Evolutionary conservation across 2,888 invertebrate genomes (phyloP), one percentile per base, ranked within the genome.

Genomic region (Plagodis pulveraria): DNA sequence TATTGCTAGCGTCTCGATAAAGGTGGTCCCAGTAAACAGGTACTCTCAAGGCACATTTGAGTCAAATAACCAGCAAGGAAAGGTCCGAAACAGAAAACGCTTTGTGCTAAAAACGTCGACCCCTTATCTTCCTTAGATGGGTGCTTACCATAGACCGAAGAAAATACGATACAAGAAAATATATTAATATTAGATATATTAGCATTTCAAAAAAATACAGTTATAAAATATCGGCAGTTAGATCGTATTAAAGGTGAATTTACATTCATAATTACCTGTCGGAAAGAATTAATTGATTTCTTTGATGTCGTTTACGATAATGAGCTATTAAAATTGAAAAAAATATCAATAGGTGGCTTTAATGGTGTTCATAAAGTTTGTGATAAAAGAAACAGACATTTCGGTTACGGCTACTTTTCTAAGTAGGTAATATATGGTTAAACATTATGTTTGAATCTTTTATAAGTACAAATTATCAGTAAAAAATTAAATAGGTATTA

Each of bases 61-160:
- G 84, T 87, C 87, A 87, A 89, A 88, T 84, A 87, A 88, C 84
- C 87, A 80, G 85, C 80, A 84, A 83, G 87, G 40, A 85, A 84
- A 86, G 80, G 86, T 81, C 84, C 83, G 78, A 88, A 89, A 90
- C 87, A 89, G 90, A 90, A 88, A 89, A 88, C 83, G 87, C 86
- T 89, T 90, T 90, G 91, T 89, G 89, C 89, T 91, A 90, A 89
- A 91, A 91, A 90, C 87, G 89, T 91, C 89, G 89, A 89, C 90
- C 89, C 82, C 87, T 89, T 91, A 91, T 91, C 91, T 88, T 72
- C 73, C 78, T 81, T 77, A 86, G 83, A 89, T 87, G 87, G 87
- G 84, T 85, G 79, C 79, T 73, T 73, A 56, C 84, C 87, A 90
- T 81, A 91, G 91, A 88, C 78, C 70, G 58, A 81, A 69, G 80